A percentile compares a stretch with the other conserved stretches of the same genome.
These are phyloP conservation scores for Lepas anatifera DNA, from an alignment of 2,888 invertebrate species.

Conservation along the genomic window DNA sequence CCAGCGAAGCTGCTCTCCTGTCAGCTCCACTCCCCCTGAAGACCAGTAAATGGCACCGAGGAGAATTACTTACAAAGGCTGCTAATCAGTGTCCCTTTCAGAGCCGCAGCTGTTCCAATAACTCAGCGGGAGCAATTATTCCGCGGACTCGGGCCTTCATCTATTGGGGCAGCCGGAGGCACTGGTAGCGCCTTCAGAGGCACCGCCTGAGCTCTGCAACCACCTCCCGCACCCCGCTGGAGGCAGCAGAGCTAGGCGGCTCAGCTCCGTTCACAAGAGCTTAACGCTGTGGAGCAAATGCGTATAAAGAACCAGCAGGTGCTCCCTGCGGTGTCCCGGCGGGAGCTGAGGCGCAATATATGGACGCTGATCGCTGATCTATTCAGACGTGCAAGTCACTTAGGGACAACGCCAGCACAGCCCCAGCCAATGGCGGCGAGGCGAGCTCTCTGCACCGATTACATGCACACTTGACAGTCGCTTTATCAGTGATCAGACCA, in stretches of 20 bases:
- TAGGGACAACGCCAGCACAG: neutral
- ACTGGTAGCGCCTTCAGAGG: too few relatives aligned
- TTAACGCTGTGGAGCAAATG: neutral
- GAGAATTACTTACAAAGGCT: neutral
- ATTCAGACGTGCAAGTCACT: neutral
- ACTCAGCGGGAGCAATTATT: neutral
- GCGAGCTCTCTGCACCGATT: neutral
- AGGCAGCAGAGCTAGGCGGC: too few relatives aligned
- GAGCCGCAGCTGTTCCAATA: neutral
- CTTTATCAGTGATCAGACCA: constrained; percentile 3
- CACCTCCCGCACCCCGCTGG: too few relatives aligned
- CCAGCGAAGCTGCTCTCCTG: neutral
- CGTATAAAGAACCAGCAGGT: neutral
- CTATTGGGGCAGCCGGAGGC: too few relatives aligned
- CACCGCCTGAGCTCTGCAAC: neutral
- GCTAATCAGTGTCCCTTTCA: neutral
- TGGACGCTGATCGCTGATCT: neutral
- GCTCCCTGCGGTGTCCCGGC: neutral
- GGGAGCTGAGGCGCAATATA: neutral
- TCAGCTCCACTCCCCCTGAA: too few relatives aligned
- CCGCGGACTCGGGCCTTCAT: neutral
- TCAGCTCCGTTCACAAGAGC: too few relatives aligned
- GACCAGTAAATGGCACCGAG: neutral
- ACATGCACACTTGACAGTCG: neutral
- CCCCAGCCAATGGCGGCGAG: neutral